Percentiles rank a stretch among this genome's conserved stretches.
Conservation (phyloP, 2,888 invertebrate genomes). For the Zele albiditarsus region DNA sequence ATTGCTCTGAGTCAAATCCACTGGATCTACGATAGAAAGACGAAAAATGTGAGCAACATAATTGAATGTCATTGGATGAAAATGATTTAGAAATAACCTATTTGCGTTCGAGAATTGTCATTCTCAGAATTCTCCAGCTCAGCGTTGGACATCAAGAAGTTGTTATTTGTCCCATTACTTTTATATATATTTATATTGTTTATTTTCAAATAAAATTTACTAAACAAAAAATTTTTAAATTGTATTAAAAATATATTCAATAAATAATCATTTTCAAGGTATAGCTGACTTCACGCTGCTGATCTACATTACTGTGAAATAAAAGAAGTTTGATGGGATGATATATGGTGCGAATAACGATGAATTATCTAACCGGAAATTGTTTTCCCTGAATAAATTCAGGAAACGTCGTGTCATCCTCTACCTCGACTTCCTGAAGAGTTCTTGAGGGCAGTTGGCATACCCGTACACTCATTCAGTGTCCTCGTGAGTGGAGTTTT, state of each 20-base stretch:
- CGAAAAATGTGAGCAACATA: not conserved
- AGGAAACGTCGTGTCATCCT: slow-evolving; percentile 45
- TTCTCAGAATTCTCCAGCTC: slow-evolving; percentile 48
- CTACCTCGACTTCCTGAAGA: slow-evolving; percentile 30
- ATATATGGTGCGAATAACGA: not conserved
- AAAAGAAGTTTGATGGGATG: slow-evolving; percentile 21
- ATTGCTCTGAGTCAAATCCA: not conserved
- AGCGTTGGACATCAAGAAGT: slow-evolving; percentile 63
- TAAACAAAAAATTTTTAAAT: slow-evolving; percentile 6
- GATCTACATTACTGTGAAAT: slow-evolving; percentile 20
- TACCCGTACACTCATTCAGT: slow-evolving; percentile 34
- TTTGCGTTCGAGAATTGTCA: slow-evolving; percentile 39
- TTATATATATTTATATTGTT: slow-evolving; percentile 30
- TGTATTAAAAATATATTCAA: slow-evolving; percentile 14
- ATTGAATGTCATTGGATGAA: slow-evolving; percentile 12
- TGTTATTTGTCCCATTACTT: slow-evolving; percentile 35
- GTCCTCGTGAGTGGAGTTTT: slow-evolving; percentile 50
- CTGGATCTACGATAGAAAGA: not conserved
- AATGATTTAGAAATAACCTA: slow-evolving; percentile 57
- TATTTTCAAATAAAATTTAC: slow-evolving; percentile 17
- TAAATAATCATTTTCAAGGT: slow-evolving; percentile 1
- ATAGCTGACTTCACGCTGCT: not conserved
- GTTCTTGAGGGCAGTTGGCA: slow-evolving; percentile 48
- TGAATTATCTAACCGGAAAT: slow-evolving; percentile 23
- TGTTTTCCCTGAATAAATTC: not conserved